Evolutionary conservation across 2,888 invertebrate genomes (phyloP).

Genomic region (Apomyelois bistriatella): DNA sequence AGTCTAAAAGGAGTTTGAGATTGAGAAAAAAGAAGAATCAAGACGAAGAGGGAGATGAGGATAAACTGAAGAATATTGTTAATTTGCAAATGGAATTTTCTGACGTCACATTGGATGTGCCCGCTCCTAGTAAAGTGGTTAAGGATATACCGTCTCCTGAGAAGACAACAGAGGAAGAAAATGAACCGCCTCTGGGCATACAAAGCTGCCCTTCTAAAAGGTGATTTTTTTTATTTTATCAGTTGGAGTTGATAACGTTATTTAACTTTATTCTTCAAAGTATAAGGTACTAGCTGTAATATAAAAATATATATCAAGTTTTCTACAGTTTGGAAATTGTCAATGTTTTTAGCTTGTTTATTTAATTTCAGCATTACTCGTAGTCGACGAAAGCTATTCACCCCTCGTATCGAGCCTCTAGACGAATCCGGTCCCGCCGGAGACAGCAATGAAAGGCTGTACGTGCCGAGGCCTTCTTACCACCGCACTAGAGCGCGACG

Average conservation of each 20-base stretch:
- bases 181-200: conserved; percentile 48
- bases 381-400: conserved; percentile 69
- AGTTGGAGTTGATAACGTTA: no score
- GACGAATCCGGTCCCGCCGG: conserved; percentile 51
- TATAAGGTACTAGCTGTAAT: no score
- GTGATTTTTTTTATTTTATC: conserved; percentile 28
- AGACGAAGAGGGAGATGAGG: conserved; percentile 32
- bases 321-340: no score
- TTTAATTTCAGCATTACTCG: conserved; percentile 44
- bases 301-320: no score
- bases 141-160: conserved; percentile 63
- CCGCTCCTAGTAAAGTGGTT: conserved; percentile 40
- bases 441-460: conserved; percentile 50
- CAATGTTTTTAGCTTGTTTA: no score
- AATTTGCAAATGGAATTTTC: conserved; percentile 63
- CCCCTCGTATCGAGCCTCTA: conserved; percentile 64
- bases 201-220: conserved; percentile 69
- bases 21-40: conserved; percentile 45
- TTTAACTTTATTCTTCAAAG: no score
- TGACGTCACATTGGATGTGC: conserved; percentile 59
- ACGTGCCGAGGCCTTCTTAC: conserved; percentile 64
- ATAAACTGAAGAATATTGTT: conserved; percentile 44
- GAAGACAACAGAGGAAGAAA: conserved; percentile 41
- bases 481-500: conserved; percentile 56
- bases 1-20: conserved; percentile 44